phyloP scores from a whole-genome alignment of 2,888 invertebrate species.

The Brenthis ino region DNA sequence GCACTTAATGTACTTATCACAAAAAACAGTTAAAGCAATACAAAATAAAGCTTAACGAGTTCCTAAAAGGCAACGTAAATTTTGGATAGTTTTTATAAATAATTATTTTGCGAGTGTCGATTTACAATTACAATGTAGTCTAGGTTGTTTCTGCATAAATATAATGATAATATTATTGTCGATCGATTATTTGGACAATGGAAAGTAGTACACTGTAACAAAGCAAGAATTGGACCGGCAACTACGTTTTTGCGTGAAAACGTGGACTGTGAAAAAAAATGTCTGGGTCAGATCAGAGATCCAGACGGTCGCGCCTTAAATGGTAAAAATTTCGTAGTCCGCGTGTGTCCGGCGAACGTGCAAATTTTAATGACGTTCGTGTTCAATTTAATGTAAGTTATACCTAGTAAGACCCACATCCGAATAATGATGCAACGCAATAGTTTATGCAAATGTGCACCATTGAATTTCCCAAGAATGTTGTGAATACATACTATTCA shows the following conservation, averaged over 20 bases:
- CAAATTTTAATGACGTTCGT: slow-evolving; percentile 41
- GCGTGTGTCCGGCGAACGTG: slow-evolving; percentile 36
- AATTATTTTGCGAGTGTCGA: not conserved
- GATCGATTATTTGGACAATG: slow-evolving; percentile 29
- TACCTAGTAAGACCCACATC: slow-evolving; percentile 18
- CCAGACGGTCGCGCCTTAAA: slow-evolving; percentile 39
- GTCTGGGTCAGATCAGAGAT: slow-evolving; percentile 51
- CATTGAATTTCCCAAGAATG: slow-evolving; percentile 58
- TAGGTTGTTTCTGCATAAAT: slow-evolving; percentile 6
- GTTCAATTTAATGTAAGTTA: slow-evolving; percentile 43
- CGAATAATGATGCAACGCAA: slow-evolving; percentile 32
- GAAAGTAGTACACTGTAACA: slow-evolving; percentile 42
- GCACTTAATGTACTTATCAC: not conserved
- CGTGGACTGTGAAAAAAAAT: slow-evolving; percentile 52
- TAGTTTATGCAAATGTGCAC: slow-evolving; percentile 56
- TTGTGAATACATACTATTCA: slow-evolving; percentile 9
- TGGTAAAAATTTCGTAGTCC: slow-evolving; percentile 33
- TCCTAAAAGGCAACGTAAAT: no score
- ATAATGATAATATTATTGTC: slow-evolving; percentile 22
- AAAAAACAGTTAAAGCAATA: not conserved
- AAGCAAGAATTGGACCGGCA: slow-evolving; percentile 51
- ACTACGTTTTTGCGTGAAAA: slow-evolving; percentile 60
- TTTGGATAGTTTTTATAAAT: not conserved
- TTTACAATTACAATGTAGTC: not conserved
- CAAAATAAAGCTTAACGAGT: not conserved